Percentiles rank a stretch among this genome's conserved stretches.
phyloP scores from a whole-genome alignment of 2,888 invertebrate genomes.

The Nomada goodeniana region DNA sequence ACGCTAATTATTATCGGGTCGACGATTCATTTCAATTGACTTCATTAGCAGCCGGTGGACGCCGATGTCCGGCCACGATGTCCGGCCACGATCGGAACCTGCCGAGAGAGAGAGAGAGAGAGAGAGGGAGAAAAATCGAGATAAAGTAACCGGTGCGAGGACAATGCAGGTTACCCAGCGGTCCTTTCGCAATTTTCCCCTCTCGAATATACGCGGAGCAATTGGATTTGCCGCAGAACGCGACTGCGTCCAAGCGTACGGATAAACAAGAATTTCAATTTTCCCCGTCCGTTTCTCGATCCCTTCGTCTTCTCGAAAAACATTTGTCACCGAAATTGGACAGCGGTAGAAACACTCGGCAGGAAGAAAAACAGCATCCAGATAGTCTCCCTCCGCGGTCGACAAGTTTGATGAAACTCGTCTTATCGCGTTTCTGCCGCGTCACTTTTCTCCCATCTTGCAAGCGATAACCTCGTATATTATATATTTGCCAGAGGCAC shows the following conservation, averaged over 20 bases:
- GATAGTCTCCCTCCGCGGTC: background rate
- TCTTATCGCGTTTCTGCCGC: conserved; percentile 25
- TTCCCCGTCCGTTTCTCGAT: background rate
- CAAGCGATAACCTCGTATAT: conserved; percentile 23
- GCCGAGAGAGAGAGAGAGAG: background rate
- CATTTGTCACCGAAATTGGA: conserved; percentile 34
- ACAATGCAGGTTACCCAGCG: background rate
- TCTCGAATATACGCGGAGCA: background rate
- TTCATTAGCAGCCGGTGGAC: conserved; percentile 53
- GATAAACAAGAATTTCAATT: conserved; percentile 3
- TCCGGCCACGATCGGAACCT: conserved; percentile 13
- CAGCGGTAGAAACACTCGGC: conserved; percentile 4
- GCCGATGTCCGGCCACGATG: conserved; percentile 41
- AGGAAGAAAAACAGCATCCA: conserved; percentile 23
- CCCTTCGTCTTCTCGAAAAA: background rate
- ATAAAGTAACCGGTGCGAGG: background rate
- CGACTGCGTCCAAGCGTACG: background rate
- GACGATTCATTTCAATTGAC: conserved; percentile 64
- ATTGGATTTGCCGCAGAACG: background rate
- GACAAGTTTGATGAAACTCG: conserved; percentile 49
- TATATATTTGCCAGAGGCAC: too few relatives aligned
- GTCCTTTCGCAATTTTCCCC: background rate
- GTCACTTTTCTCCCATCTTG: conserved; percentile 25
- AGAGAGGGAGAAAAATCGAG: conserved; percentile 10
- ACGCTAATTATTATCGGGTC: conserved; percentile 65